These are phyloP conservation scores for Leucopsar rothschildi DNA, from an alignment of 2,113 vertebrate genomes.

Conservation along the genomic window DNA sequence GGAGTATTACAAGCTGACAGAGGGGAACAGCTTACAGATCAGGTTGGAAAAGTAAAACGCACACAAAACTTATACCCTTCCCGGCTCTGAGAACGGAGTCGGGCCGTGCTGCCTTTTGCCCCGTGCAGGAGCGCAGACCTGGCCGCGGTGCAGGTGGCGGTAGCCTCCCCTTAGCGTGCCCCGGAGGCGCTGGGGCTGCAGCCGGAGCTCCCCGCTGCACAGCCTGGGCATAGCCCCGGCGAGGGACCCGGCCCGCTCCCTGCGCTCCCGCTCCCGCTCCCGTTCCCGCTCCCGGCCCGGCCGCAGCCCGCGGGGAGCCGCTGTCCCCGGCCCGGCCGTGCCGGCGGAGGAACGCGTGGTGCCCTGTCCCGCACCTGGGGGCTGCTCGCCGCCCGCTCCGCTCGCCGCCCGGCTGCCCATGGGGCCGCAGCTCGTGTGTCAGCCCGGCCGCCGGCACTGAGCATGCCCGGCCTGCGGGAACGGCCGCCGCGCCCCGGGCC, in stretches of 20 bases:
- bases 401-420: background rate
- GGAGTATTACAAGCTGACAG: background rate
- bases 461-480: background rate
- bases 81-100: fast-evolving
- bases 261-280: background rate
- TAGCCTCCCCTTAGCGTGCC: background rate
- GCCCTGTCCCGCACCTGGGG: background rate
- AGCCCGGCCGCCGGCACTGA: background rate
- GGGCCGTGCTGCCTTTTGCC: fast-evolving
- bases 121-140: fast-evolving
- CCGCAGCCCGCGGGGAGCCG: background rate
- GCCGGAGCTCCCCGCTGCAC: background rate
- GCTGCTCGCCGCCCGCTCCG: background rate
- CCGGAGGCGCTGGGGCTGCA: background rate
- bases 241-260: background rate
- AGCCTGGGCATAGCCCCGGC: background rate
- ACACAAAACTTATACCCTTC: fast-evolving
- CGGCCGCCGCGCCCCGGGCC: too few relatives aligned
- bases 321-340: background rate
- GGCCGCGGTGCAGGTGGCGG: background rate
- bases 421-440: background rate
- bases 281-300: background rate
- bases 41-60: background rate
- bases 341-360: background rate
- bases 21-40: background rate